Evolutionary conservation across 2,888 invertebrate species (phyloP), one percentile per base, ranked within the genome.

Genomic region (Cosmopolites sordidus): DNA sequence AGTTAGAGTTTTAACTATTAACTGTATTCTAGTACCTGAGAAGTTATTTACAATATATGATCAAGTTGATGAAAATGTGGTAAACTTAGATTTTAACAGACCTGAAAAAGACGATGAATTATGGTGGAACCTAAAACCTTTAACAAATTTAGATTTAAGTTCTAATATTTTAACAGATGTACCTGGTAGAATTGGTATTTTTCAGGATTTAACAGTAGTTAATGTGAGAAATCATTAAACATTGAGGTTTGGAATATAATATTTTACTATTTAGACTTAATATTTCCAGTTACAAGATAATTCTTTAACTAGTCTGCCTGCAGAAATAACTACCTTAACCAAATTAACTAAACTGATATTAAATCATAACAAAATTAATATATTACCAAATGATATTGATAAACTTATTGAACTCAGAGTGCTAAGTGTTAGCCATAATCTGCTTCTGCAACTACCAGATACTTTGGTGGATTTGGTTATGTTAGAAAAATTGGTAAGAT

Each of bases 51-150:
- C 79, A 62, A 83, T 89, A 65, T 84, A 88, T 67, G 83, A 86
- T 60, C 73, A 83, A 54, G 81, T 82, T 56, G 79, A 81, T 50
- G 81, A 82, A 12, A 78, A 81, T 60, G 81, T 82, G 41, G 74
- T 75, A 5, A 76, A 77, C 58, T 71, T 83, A 42, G 83, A 84
- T 68, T 82, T 83, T 62, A 72, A 78, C 50, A 76, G 75, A 60
- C 70, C 74, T 3, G 78, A 80, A 44, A 60, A 61, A 38, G 78
- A 79, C 33, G 78, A 79, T 43, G 68, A 69, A 16, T 51, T 63
- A 44, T 94, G 93, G 93, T 92, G 92, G 92, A 89, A 87, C 69
- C 83, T 86, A 65, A 83, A 86, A 63, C 84, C 88, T 1, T 74
- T 94, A 16, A 85, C 82, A 56, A 83, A 82, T 64, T 78, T 94